Evolutionary conservation across 2,797 vertebrate genomes (phyloP).

Genomic region (Psittacula echo): DNA sequence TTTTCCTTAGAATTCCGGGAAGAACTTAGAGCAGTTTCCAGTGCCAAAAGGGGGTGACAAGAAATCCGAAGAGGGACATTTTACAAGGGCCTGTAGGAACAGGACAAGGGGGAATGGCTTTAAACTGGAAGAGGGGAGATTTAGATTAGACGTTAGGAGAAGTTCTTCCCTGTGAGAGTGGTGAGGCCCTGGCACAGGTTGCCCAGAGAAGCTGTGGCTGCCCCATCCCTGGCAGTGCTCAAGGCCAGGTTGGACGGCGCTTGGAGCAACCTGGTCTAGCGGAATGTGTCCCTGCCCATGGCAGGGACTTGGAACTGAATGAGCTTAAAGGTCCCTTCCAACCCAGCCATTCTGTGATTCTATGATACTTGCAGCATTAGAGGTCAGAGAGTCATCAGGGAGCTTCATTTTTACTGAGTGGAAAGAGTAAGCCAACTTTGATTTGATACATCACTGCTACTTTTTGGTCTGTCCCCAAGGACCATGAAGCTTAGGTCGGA

Average conservation of each 20-base stretch:
- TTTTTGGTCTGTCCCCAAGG: background rate
- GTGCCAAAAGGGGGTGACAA: background rate
- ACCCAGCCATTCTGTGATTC: background rate
- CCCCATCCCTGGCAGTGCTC: background rate
- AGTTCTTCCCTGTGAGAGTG: background rate
- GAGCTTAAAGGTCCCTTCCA: background rate
- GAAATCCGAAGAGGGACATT: background rate
- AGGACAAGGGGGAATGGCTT: background rate
- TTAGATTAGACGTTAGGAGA: background rate
- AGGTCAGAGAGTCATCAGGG: background rate
- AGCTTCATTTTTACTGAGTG: background rate
- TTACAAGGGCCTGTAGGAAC: background rate
- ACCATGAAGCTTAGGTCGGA: background rate
- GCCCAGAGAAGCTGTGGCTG: background rate
- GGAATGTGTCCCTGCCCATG: background rate
- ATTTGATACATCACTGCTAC: background rate
- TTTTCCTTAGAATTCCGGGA: background rate
- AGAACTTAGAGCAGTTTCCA: background rate
- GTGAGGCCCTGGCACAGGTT: background rate
- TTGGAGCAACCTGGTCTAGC: background rate
- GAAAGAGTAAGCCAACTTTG: background rate
- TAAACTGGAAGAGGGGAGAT: background rate
- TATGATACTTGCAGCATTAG: background rate
- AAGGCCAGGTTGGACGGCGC: background rate
- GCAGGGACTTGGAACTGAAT: background rate